Conservation (phyloP, 2,888 invertebrate genomes). For the Drosophila tanythrix region DNA sequence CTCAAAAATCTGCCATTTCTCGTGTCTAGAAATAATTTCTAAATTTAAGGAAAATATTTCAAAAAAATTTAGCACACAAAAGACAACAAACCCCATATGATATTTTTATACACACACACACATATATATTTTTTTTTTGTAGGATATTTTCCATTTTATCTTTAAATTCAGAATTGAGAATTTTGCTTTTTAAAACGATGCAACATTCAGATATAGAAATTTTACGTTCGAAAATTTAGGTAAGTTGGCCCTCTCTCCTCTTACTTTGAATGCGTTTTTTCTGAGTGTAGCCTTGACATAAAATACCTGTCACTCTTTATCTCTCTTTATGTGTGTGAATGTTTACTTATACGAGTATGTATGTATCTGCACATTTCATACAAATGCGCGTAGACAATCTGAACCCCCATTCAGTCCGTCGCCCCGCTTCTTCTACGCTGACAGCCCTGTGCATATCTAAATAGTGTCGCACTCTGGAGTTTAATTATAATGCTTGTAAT, state of each 20-base stretch:
- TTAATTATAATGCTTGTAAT: constrained; percentile 74
- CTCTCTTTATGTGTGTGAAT: neutral
- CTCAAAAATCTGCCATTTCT: neutral
- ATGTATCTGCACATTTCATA: constrained; percentile 48
- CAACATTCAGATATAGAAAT: neutral
- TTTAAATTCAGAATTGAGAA: neutral
- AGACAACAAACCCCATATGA: too few relatives aligned
- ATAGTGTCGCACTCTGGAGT: constrained; percentile 66
- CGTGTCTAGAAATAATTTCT: neutral
- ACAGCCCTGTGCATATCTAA: constrained; percentile 47
- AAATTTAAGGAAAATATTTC: neutral
- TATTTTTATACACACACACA: too few relatives aligned
- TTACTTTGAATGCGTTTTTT: neutral
- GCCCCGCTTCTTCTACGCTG: neutral
- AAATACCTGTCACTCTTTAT: constrained; percentile 28
- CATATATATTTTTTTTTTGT: neutral
- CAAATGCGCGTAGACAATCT: constrained; percentile 58
- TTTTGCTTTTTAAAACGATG: neutral
- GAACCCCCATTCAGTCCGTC: constrained; percentile 9
- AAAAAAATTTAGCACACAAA: too few relatives aligned
- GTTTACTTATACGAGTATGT: constrained; percentile 21
- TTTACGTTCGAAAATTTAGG: neutral
- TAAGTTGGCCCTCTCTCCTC: neutral
- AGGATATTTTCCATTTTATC: neutral
- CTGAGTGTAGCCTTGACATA: constrained; percentile 38